Conservation (phyloP, 2,113 vertebrate species). For the Canis aureus region DNA sequence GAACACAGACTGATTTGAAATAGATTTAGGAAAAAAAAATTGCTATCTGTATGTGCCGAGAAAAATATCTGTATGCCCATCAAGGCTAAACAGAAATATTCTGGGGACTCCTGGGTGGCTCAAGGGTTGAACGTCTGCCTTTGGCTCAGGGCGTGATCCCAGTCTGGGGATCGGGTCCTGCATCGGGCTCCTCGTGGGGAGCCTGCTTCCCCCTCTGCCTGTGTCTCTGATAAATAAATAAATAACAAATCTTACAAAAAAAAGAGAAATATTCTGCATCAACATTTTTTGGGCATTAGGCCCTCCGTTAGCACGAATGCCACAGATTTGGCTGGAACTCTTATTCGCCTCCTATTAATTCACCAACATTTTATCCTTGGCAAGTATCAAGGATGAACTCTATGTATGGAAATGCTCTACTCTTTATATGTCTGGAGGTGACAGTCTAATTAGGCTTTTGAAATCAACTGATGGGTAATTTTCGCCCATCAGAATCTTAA, state of each 20-base stretch:
- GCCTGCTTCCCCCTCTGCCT: no score
- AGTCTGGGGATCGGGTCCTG: no score
- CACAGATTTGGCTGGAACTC: neutral
- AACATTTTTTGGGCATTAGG: constrained; percentile 1
- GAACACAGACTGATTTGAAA: neutral
- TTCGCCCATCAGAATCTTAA: constrained; percentile 55
- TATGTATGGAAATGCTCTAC: neutral
- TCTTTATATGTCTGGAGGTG: neutral
- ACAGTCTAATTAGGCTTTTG: constrained; percentile 40
- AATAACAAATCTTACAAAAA: no score
- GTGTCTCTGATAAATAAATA: no score
- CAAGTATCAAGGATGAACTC: neutral
- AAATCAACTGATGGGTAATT: constrained; percentile 71
- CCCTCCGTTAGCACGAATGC: neutral
- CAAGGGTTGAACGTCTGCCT: no score
- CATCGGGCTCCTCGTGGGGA: no score
- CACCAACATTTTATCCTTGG: neutral
- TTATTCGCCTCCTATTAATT: neutral
- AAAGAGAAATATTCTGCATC: neutral
- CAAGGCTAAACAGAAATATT: neutral
- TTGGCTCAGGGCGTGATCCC: no score
- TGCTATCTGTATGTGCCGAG: neutral
- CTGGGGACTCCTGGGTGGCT: neutral
- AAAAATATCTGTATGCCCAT: neutral
- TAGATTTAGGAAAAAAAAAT: neutral